These are phyloP conservation scores for Acrocyrtus sp. DNA, from an alignment of 2,888 invertebrate species.

Conservation along the genomic window DNA sequence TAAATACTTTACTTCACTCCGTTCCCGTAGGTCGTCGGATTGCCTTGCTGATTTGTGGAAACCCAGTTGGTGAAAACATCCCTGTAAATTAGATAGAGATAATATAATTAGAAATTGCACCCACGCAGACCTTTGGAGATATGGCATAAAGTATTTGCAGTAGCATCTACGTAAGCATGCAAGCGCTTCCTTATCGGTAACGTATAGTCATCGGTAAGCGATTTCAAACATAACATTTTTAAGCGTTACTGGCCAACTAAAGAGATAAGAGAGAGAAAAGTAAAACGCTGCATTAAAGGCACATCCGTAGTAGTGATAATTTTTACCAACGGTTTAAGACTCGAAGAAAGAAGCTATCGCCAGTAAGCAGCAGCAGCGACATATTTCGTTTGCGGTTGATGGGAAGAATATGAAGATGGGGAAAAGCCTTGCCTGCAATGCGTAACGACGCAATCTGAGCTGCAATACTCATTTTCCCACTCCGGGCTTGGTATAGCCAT, in stretches of 20 bases:
- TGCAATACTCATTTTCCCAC: slow-evolving; percentile 70
- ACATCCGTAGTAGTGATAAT: slow-evolving; percentile 26
- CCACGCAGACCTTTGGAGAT: neutral
- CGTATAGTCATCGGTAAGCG: too few species aligned
- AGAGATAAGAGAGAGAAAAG: too few species aligned
- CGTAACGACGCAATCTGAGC: slow-evolving; percentile 69
- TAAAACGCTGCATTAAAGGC: too few species aligned
- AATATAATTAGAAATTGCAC: neutral
- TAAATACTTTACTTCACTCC: slow-evolving; percentile 56
- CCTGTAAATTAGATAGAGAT: slow-evolving; percentile 70
- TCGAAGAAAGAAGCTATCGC: slow-evolving; percentile 39
- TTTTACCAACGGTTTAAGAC: slow-evolving; percentile 17
- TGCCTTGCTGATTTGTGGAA: slow-evolving; percentile 77
- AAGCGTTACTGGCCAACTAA: too few species aligned
- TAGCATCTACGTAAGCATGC: too few species aligned
- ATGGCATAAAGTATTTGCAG: too few species aligned
- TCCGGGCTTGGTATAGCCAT: slow-evolving; percentile 67
- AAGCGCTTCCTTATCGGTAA: too few species aligned
- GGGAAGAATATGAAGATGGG: slow-evolving; percentile 44
- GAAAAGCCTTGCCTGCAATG: slow-evolving; percentile 68
- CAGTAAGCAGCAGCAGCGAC: slow-evolving; percentile 47
- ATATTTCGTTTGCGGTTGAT: slow-evolving; percentile 44
- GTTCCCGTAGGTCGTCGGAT: slow-evolving; percentile 68
- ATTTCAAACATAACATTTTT: too few species aligned
- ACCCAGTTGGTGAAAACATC: slow-evolving; percentile 94